A percentile compares a stretch with the other conserved stretches of the same genome.
Conservation (phyloP, 2,888 invertebrate genomes). For the Pristionchus mayeri region DNA sequence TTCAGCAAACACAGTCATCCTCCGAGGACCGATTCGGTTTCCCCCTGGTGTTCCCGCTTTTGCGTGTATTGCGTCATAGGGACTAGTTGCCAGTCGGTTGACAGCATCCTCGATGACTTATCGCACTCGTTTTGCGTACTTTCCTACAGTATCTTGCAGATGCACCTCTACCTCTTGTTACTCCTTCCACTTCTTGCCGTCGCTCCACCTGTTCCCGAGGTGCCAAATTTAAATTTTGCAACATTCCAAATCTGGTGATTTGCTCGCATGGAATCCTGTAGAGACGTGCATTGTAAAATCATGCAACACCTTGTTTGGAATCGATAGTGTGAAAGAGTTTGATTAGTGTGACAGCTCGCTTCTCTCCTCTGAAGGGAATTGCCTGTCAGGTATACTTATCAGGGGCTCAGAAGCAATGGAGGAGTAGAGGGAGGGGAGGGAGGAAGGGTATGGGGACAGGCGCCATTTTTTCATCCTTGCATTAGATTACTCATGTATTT, state of each 20-base stretch:
- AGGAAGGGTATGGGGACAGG: conserved; percentile 22
- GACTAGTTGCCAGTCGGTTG: conserved; percentile 17
- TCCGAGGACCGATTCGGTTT: conserved; percentile 2
- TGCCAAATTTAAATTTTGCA: background rate
- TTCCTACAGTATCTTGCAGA: background rate
- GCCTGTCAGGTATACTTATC: conserved; percentile 36
- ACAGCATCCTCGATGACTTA: background rate
- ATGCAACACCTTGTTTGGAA: background rate
- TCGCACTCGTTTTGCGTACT: background rate
- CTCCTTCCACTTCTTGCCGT: conserved; percentile 5
- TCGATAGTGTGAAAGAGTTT: conserved; percentile 22
- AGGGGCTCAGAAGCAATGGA: conserved; percentile 23
- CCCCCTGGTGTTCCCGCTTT: conserved; percentile 29
- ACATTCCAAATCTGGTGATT: background rate
- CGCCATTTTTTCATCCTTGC: background rate
- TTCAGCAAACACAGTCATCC: conserved; percentile 7
- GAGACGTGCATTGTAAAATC: background rate
- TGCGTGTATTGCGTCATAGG: background rate
- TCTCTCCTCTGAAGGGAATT: background rate
- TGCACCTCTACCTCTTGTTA: background rate
- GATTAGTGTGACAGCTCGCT: conserved; percentile 19
- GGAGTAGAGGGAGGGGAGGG: background rate
- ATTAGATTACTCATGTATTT: conserved; percentile 15
- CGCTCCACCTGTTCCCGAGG: conserved; percentile 9
- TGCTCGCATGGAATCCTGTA: background rate